Base-by-base conservation (phyloP, 2,888 invertebrate species). In the Cynaeus angustus region DNA sequence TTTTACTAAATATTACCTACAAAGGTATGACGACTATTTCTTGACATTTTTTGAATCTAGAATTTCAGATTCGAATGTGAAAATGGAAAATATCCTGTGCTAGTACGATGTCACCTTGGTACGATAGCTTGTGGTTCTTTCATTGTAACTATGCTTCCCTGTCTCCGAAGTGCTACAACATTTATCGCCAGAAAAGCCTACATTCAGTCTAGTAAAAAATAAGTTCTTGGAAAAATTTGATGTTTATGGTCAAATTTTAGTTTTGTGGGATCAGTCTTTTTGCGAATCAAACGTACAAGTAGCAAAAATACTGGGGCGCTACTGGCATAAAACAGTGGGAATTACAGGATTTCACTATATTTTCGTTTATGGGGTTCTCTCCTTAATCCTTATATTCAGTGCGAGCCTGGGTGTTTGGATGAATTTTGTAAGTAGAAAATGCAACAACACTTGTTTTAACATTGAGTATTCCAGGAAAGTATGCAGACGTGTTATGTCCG, bases 281-380 rank as follows among this genome's bases (percentile, higher is more conserved):
- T 38, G 10, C 21, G 48, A 50, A 48, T 61, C 61, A 14, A 14
- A n/a, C 12, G 1, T 10, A 8, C 37, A 10, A 30, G 10, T 33
- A 3, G 2, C 21, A 5, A 50, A 16, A 38, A 7, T 61, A 9
- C n/a, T 61, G n/a, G 7, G 10, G 5, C 14, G 21, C 4, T 37
- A 61, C 14, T n/a, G 46, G 10, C 0, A 37, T 9, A 12, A 50
- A 5, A 26, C 38, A 12, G 4, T 48, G 10, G 26, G 48, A 8
- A 10, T 61, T n/a, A 48, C 37, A 10, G 61, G 48, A 7, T 61
- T 61, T 21, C 46, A 61, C 33, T 61, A 61, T 13, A 37, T 61
- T 6, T 1, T 61, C 6, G 12, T 9, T 5, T 48, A 7, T 10
- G 61, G 61, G 1, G 48, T 48, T 12, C 10, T 48, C n/a, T 21